Evolutionary conservation across 2,797 vertebrate species (phyloP).

Genomic region (Yasuhikotakia modesta): DNA sequence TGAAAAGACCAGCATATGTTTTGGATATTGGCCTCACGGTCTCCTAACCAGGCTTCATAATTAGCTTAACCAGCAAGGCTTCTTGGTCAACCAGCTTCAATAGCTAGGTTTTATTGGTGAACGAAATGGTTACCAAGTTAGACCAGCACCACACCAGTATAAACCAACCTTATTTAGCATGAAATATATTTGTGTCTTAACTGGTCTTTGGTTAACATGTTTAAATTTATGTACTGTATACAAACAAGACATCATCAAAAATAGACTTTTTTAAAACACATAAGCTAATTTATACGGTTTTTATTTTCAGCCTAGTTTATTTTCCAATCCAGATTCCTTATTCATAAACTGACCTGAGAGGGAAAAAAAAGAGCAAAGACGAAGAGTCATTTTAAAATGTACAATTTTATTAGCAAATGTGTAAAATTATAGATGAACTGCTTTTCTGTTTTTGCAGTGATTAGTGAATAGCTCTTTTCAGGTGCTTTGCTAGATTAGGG

Average conservation of each 20-base stretch:
- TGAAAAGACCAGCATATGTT: background rate
- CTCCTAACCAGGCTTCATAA: background rate
- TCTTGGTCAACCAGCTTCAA: background rate
- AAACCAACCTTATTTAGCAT: background rate
- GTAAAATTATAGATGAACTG: conserved; percentile 59
- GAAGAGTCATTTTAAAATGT: conserved; percentile 13
- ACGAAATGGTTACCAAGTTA: background rate
- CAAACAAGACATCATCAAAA: background rate
- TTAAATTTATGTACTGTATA: background rate
- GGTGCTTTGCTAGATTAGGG: conserved; percentile 54
- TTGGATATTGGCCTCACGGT: background rate
- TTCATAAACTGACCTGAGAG: background rate
- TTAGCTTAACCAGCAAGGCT: background rate
- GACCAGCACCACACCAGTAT: no score
- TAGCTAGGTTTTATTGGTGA: background rate
- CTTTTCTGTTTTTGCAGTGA: conserved; percentile 47
- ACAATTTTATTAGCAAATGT: conserved; percentile 50
- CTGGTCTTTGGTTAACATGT: background rate
- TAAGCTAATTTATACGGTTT: conserved; percentile 26
- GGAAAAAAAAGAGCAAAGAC: conserved; percentile 8
- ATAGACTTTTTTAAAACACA: background rate
- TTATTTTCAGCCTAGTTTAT: background rate
- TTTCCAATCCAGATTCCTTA: conserved; percentile 7
- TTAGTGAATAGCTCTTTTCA: conserved; percentile 61
- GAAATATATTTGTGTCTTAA: background rate